phyloP scores from a whole-genome alignment of 2,797 vertebrate genomes.

The Trichosurus vulpecula region DNA sequence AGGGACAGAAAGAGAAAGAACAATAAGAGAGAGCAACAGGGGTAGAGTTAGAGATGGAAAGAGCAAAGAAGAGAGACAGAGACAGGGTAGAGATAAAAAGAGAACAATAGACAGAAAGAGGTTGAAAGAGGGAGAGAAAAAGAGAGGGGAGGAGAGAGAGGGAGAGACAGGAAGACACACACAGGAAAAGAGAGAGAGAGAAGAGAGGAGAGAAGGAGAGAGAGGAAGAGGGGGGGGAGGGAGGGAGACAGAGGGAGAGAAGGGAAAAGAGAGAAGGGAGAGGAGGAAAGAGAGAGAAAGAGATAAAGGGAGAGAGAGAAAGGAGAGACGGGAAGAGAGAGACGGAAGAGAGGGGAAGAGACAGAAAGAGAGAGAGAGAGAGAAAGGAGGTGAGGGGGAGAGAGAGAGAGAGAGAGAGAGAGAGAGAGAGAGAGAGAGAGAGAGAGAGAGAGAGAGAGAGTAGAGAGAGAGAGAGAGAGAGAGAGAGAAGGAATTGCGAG shows the following conservation, averaged over 20 bases:
- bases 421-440: neutral
- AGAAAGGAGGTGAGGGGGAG: no score
- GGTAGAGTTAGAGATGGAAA: neutral
- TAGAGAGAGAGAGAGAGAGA: neutral
- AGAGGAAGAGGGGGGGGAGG: accelerated
- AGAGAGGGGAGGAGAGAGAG: neutral
- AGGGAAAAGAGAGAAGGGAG: no score
- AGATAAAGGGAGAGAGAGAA: neutral
- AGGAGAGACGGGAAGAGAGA: neutral
- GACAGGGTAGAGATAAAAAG: neutral
- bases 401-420: neutral
- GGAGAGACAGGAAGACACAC: no score
- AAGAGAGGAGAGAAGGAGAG: neutral
- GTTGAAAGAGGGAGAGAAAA: no score
- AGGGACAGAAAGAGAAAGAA: neutral
- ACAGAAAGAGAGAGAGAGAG: no score
- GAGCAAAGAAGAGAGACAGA: neutral
- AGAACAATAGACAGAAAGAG: neutral
- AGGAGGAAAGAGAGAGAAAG: no score
- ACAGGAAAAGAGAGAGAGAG: no score
- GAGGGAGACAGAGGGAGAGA: no score
- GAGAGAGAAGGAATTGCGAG: neutral
- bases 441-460: no score
- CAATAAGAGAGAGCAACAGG: no score
- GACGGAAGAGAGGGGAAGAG: neutral